These are phyloP conservation scores for Serranus cabrilla DNA, from an alignment of 2,797 vertebrate species.

Conservation along the genomic window DNA sequence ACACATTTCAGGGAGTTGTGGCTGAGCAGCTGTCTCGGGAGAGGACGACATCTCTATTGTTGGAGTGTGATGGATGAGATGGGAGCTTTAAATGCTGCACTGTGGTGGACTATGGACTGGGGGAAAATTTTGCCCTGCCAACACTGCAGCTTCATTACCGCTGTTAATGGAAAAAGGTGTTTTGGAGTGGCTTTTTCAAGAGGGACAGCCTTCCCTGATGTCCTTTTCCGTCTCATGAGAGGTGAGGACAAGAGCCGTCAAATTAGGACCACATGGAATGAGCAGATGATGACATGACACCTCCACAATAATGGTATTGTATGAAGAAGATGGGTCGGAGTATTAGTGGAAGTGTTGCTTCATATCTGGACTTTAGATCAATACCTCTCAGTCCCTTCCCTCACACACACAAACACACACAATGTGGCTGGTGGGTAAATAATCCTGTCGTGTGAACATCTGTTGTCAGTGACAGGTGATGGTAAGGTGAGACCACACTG, in stretches of 20 bases:
- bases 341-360: slow-evolving; percentile 38
- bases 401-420: slow-evolving; percentile 26
- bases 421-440: slow-evolving; percentile 34
- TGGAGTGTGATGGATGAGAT: slow-evolving; percentile 76
- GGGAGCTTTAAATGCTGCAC: slow-evolving; percentile 50
- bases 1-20: slow-evolving; percentile 19
- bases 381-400: slow-evolving; percentile 1
- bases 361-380: slow-evolving; percentile 34
- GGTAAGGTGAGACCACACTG: slow-evolving; percentile 68
- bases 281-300: slow-evolving; percentile 55
- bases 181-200: slow-evolving; percentile 12
- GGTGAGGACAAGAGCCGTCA: slow-evolving; percentile 55
- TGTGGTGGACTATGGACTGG: slow-evolving; percentile 36
- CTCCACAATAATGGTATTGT: slow-evolving; percentile 27
- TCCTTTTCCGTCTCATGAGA: slow-evolving; percentile 41
- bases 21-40: slow-evolving; percentile 70
- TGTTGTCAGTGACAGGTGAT: slow-evolving; percentile 72
- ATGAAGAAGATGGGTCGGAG: slow-evolving; percentile 24
- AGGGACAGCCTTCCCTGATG: not conserved
- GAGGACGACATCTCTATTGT: slow-evolving; percentile 73
- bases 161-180: slow-evolving; percentile 45
- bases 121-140: slow-evolving; percentile 31
- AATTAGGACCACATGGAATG: slow-evolving; percentile 49
- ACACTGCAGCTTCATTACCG: slow-evolving; percentile 51
- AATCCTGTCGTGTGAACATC: slow-evolving; percentile 62